Evolutionary conservation across 1,140 invertebrate species (phyloP).

Genomic region (Carposina sasakii): DNA sequence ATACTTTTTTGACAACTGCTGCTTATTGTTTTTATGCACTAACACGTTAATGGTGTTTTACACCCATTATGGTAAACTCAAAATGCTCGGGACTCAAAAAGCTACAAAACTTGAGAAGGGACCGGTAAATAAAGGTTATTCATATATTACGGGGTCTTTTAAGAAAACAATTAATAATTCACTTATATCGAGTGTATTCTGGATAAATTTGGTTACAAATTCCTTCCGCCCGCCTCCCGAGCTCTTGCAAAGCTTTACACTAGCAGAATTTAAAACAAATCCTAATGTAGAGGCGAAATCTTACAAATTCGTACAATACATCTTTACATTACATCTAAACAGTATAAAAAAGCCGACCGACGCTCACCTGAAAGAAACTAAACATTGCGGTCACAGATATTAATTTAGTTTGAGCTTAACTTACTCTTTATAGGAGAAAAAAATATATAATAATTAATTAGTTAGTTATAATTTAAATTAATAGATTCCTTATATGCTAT

Average conservation of each 20-base stretch:
- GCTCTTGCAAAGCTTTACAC: not conserved
- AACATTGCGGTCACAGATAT: not conserved
- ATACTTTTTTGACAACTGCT: no score
- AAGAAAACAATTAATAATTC: constrained; percentile 60
- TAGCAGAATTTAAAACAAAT: constrained; percentile 51
- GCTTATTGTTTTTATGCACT: no score
- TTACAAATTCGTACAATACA: constrained; percentile 51
- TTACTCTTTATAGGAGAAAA: constrained; percentile 64
- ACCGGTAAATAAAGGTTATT: no score
- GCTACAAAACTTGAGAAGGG: no score
- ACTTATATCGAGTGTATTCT: constrained; percentile 71
- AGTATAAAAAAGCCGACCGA: constrained; percentile 57
- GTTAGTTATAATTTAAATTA: constrained; percentile 73
- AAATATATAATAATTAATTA: constrained; percentile 69
- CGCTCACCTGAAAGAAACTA: constrained; percentile 20
- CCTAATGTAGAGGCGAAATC: constrained; percentile 39
- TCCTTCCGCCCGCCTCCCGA: constrained; percentile 48
- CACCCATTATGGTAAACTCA: no score
- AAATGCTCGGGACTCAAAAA: no score
- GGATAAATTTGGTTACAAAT: constrained; percentile 70
- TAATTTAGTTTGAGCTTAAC: constrained; percentile 62
- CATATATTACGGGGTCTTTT: no score
- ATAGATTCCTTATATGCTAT: constrained; percentile 56
- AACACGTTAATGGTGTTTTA: no score
- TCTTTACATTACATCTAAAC: constrained; percentile 55